Conservation (phyloP, 2,888 invertebrate species). For the Drosophila tripunctata region DNA sequence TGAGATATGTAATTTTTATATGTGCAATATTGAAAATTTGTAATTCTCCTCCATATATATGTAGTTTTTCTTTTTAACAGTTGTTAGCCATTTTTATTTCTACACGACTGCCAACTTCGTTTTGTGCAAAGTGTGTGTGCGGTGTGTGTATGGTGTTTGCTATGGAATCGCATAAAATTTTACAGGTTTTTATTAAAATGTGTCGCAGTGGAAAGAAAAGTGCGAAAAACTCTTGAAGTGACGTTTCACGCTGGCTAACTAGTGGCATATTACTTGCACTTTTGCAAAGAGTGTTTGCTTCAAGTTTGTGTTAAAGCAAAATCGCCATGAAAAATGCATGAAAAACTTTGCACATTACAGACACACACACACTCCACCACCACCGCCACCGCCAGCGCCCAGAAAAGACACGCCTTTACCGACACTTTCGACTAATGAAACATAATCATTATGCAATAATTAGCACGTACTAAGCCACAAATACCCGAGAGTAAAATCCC, state of each 20-base stretch:
- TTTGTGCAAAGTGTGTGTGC: slow-evolving; percentile 2
- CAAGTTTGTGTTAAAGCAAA: slow-evolving; percentile 39
- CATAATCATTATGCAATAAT: slow-evolving; percentile 73
- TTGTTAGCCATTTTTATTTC: slow-evolving; percentile 46
- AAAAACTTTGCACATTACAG: slow-evolving; percentile 59
- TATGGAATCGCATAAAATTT: slow-evolving; percentile 64
- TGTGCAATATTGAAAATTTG: slow-evolving; percentile 30
- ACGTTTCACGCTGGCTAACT: slow-evolving; percentile 37
- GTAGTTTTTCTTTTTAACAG: slow-evolving; percentile 17
- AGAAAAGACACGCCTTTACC: too few relatives aligned
- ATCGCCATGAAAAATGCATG: slow-evolving; percentile 53
- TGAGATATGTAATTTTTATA: slow-evolving; percentile 21
- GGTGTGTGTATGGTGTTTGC: slow-evolving; percentile 13
- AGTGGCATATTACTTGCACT: slow-evolving; percentile 61
- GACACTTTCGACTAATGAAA: slow-evolving; percentile 54
- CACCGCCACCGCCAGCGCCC: too few relatives aligned
- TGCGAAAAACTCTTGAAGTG: slow-evolving; percentile 3
- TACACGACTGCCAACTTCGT: slow-evolving; percentile 48
- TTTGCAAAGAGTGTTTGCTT: slow-evolving; percentile 46
- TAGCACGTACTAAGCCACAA: slow-evolving; percentile 63
- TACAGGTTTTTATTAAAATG: slow-evolving; percentile 73
- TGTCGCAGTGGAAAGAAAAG: slow-evolving; percentile 32
- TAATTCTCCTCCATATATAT: slow-evolving; percentile 32
- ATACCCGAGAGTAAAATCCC: neutral
- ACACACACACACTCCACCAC: neutral